Evolutionary conservation across 2,888 invertebrate species (phyloP).

Genomic region (Hermodice carunculata): DNA sequence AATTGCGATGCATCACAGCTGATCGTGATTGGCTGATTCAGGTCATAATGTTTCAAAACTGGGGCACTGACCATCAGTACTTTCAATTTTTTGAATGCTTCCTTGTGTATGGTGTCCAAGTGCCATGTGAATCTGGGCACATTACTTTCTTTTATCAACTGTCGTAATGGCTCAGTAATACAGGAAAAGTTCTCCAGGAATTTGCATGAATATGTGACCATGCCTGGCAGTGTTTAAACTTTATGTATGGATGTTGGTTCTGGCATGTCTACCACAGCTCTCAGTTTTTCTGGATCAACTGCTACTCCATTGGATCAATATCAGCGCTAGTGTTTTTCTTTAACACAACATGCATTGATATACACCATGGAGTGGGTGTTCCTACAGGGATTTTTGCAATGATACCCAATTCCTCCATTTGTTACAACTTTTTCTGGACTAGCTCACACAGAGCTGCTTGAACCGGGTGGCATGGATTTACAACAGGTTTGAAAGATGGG

Average conservation of each 20-base stretch:
- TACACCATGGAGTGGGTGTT: neutral
- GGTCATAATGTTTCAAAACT: conserved; percentile 14
- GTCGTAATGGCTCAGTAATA: too few relatives aligned
- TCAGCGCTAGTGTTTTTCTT: neutral
- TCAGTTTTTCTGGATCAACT: too few relatives aligned
- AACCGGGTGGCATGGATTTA: neutral
- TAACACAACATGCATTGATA: neutral
- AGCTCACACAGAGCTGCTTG: neutral
- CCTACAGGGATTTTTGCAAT: too few relatives aligned
- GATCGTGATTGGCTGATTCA: neutral
- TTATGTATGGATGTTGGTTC: neutral
- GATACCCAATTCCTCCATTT: too few relatives aligned
- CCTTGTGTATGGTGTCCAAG: conserved; percentile 17
- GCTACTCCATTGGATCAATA: too few relatives aligned
- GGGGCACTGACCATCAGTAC: conserved; percentile 14
- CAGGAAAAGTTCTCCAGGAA: conserved; percentile 5
- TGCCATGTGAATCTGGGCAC: conserved; percentile 10
- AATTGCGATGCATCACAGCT: conserved; percentile 15
- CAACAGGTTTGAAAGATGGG: too few relatives aligned
- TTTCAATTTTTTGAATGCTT: conserved; percentile 19
- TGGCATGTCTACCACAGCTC: conserved; percentile 21
- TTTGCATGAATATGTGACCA: conserved; percentile 27
- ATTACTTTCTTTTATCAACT: conserved; percentile 13
- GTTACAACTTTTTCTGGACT: neutral
- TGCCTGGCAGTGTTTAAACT: conserved; percentile 19